These are phyloP conservation scores for Drosophila kanekoi DNA, from an alignment of 2,888 invertebrate species.

Conservation along the genomic window DNA sequence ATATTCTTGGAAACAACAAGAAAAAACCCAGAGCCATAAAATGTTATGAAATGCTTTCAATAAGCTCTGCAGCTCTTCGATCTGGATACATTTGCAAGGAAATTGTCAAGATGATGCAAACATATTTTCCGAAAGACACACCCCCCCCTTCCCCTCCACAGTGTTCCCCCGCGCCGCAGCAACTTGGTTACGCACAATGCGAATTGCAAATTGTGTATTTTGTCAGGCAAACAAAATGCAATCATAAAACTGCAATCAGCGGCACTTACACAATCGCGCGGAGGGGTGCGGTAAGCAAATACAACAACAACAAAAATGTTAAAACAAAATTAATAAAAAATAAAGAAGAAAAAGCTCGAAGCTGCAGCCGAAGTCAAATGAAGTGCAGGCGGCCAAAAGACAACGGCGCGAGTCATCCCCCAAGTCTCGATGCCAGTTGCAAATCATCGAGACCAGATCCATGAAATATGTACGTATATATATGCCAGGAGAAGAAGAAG, in stretches of 20 bases:
- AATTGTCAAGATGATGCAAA: constrained; percentile 1
- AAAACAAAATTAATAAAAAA: background rate
- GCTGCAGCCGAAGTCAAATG: constrained; percentile 13
- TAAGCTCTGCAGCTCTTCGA: too few species aligned
- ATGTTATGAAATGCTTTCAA: too few species aligned
- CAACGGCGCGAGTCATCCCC: constrained; percentile 9
- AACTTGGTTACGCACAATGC: constrained; percentile 12
- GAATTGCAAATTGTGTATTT: constrained; percentile 11
- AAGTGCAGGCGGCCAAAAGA: constrained; percentile 6
- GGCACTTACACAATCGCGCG: constrained; percentile 13
- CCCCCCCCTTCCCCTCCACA: too few species aligned
- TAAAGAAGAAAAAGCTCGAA: background rate
- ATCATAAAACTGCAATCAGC: constrained; percentile 24
- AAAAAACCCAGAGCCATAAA: too few species aligned
- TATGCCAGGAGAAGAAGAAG: background rate
- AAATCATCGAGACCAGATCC: constrained; percentile 12
- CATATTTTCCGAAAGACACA: background rate
- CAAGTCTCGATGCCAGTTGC: constrained; percentile 16
- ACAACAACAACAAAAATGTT: background rate
- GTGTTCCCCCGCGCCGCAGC: too few species aligned
- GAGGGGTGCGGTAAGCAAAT: background rate
- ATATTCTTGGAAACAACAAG: too few species aligned
- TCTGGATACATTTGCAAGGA: background rate
- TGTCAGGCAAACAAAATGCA: constrained; percentile 15
- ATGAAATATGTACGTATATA: background rate